Percentiles rank a stretch among this genome's conserved stretches.
phyloP scores from a whole-genome alignment of 2,888 invertebrate species.

The Ptychoptera albimana region DNA sequence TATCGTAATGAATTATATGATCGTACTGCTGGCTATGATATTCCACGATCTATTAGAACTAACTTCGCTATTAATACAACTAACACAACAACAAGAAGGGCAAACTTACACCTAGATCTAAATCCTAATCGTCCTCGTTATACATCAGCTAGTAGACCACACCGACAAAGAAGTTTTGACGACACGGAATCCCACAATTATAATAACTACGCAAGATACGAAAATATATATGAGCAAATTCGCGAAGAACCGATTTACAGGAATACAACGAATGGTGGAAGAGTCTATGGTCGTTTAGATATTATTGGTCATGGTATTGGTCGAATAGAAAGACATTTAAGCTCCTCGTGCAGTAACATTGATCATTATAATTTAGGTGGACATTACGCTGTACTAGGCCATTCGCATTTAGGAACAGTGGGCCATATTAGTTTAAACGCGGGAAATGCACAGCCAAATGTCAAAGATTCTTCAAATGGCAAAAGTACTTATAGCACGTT shows the following conservation, averaged over 20 bases:
- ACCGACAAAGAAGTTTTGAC: constrained; percentile 27
- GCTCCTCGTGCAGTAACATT: constrained; percentile 48
- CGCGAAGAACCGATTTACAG: constrained; percentile 32
- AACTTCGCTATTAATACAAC: constrained; percentile 19
- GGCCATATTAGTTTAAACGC: constrained; percentile 30
- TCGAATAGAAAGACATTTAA: constrained; percentile 41
- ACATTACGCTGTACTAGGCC: constrained; percentile 30
- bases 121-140: constrained; percentile 15
- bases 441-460: constrained; percentile 8
- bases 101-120: constrained; percentile 26
- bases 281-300: constrained; percentile 36
- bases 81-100: constrained; percentile 16
- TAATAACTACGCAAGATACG: constrained; percentile 28
- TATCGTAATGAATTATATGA: constrained; percentile 30
- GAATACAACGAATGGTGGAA: constrained; percentile 17
- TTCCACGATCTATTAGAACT: constrained; percentile 26
- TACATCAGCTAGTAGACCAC: constrained; percentile 5
- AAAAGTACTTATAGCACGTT: constrained; percentile 29
- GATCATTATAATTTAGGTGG: constrained; percentile 33
- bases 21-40: constrained; percentile 27
- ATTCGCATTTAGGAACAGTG: constrained; percentile 31
- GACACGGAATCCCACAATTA: constrained; percentile 30
- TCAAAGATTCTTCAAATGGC: neutral
- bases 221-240: constrained; percentile 39
- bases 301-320: constrained; percentile 38